Percentiles rank a stretch among this genome's conserved stretches.
These are phyloP conservation scores for Heliconius ethilla DNA, from an alignment of 2,888 invertebrate genomes.

Conservation along the genomic window DNA sequence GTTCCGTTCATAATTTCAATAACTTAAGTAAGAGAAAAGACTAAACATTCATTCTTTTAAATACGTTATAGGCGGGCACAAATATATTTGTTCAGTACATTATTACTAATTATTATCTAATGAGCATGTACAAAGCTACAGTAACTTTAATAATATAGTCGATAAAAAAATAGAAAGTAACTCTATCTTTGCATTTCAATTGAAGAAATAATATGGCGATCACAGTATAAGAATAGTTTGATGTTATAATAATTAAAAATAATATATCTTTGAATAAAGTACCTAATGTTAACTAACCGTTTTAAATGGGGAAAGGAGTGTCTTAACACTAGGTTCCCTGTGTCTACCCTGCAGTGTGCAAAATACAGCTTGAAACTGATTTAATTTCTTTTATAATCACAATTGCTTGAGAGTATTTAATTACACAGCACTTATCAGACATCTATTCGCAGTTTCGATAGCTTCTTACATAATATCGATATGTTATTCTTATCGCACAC, in stretches of 20 bases:
- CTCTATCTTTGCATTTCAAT: not conserved
- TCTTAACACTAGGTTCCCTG: no score
- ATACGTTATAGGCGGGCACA: no score
- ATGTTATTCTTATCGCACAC: constrained; percentile 18
- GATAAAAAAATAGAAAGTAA: not conserved
- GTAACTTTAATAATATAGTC: not conserved
- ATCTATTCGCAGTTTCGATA: constrained; percentile 11
- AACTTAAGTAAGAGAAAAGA: not conserved
- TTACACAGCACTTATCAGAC: constrained; percentile 3
- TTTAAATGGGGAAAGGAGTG: no score
- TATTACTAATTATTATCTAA: not conserved
- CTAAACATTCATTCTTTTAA: not conserved
- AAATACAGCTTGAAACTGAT: no score
- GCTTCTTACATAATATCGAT: constrained; percentile 29
- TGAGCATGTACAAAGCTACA: not conserved
- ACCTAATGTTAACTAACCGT: no score
- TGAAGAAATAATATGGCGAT: not conserved
- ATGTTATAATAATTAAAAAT: not conserved
- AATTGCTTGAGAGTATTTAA: not conserved
- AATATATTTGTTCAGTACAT: no score
- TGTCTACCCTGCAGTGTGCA: no score
- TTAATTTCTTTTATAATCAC: not conserved
- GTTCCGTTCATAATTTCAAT: no score
- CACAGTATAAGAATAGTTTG: not conserved
- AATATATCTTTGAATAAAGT: no score